Evolutionary conservation across 2,797 vertebrate genomes (phyloP), one percentile per base, ranked within the genome.

Genomic region (Eleutherodactylus coqui): DNA sequence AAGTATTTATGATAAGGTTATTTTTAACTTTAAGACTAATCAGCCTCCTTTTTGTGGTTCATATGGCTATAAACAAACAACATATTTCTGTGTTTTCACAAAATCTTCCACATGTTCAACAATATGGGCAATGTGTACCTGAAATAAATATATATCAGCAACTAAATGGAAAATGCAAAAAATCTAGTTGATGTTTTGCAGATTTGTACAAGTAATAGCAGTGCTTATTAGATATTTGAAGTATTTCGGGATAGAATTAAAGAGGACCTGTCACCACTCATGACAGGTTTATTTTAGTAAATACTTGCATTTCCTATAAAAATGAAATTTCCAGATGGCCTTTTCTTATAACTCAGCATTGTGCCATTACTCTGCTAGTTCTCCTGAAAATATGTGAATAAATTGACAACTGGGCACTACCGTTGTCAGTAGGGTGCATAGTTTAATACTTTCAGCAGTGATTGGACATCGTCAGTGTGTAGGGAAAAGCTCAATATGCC

Each of bases 51-150:
- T 84, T 77, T 70, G 60, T 67, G 62, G 49, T 85, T 67, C 83
- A 85, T 79, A 78, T 85, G 83, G 83, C 27, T 69, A 49, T 27
- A 85, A 85, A 85, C 27, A 85, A 85, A 85, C 83, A 85, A 85
- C 83, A 85, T 85, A 85, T 85, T 85, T 85, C 17, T 51, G 43
- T 55, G 75, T 77, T 85, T 85, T 49, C 36, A 32, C 34, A 70
- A 49, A 60, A 36, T 47, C 47, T 27, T 67, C 83, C 83, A 85
- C 45, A 70, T 85, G 83, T 70, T 85, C 83, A 67, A 47, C 83
- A 85, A 85, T 85, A 78, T 79, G 83, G 60, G 16, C 64, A 85
- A 77, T 77, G 27, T 79, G 77, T 79, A 85, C 83, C 83, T 85
- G 45, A 19, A 38, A 70, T 84, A 77, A 77, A 84, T 69, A 64